These are phyloP conservation scores for Aldrovandia affinis DNA, from an alignment of 2,797 vertebrate genomes.

Conservation along the genomic window DNA sequence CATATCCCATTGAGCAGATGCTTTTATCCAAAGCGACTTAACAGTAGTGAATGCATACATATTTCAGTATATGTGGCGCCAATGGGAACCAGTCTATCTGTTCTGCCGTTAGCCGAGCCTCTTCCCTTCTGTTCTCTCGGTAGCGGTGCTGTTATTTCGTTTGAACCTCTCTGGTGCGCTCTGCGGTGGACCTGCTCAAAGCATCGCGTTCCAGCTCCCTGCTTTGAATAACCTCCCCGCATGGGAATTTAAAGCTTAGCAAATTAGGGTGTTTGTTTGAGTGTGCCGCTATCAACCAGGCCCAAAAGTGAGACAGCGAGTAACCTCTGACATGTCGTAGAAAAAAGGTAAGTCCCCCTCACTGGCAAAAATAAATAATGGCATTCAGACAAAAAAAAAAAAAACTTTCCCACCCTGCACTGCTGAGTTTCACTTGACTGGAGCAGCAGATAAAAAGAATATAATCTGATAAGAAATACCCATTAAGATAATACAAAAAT, in stretches of 20 bases:
- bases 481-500: background rate
- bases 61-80: too few relatives aligned
- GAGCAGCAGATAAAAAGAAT: background rate
- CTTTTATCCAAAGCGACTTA: too few relatives aligned
- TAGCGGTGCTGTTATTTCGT: constrained; percentile 59
- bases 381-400: background rate
- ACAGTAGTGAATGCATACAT: too few relatives aligned
- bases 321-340: background rate
- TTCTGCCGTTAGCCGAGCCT: background rate
- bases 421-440: background rate
- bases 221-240: constrained; percentile 74
- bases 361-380: background rate
- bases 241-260: constrained; percentile 68
- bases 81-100: background rate
- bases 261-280: constrained; percentile 68
- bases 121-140: constrained; percentile 42
- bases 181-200: constrained; percentile 53
- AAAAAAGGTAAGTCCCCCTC: background rate
- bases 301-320: constrained; percentile 26
- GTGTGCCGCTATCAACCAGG: constrained; percentile 45
- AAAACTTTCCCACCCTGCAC: background rate
- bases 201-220: constrained; percentile 63
- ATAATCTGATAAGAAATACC: background rate
- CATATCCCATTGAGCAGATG: too few relatives aligned
- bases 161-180: constrained; percentile 66